A percentile compares a stretch with the other conserved stretches of the same genome.
phyloP scores from a whole-genome alignment of 2,888 invertebrate species.

The Orgyia antiqua region DNA sequence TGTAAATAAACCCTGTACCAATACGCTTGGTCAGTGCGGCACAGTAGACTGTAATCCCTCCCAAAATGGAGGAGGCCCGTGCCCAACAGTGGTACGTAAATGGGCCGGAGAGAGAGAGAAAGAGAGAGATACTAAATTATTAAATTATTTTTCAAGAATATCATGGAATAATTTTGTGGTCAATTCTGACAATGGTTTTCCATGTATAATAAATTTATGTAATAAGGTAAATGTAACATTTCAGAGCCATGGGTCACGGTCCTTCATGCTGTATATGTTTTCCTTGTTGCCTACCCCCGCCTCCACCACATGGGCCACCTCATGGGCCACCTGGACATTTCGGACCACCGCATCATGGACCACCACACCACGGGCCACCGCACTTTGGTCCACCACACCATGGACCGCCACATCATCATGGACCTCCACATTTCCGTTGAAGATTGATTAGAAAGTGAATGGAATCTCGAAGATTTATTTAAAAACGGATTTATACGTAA shows the following conservation, averaged over 20 bases:
- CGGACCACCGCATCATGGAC: slow-evolving; percentile 15
- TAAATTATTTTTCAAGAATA: too few species aligned
- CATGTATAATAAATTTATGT: too few species aligned
- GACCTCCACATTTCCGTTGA: neutral
- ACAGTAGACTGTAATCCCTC: too few species aligned
- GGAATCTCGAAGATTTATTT: neutral
- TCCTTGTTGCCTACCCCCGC: slow-evolving; percentile 15
- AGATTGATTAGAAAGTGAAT: neutral
- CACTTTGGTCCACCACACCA: slow-evolving; percentile 16
- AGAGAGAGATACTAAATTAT: too few species aligned
- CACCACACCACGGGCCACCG: slow-evolving; percentile 15
- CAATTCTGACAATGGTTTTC: too few species aligned
- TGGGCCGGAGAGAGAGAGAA: too few species aligned
- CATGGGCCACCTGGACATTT: slow-evolving; percentile 10
- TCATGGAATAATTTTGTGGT: too few species aligned
- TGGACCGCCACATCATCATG: slow-evolving; percentile 6
- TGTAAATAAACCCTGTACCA: too few species aligned
- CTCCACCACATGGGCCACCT: slow-evolving; percentile 6
- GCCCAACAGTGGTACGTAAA: too few species aligned
- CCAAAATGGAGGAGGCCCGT: too few species aligned
- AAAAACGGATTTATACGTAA: too few species aligned
- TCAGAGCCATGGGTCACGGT: slow-evolving; percentile 22
- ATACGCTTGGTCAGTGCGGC: too few species aligned
- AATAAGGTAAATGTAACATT: slow-evolving; percentile 5
- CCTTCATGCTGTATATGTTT: slow-evolving; percentile 17